A percentile compares a stretch with the other conserved stretches of the same genome.
These are phyloP conservation scores for Pocillopora grandis DNA, from an alignment of 92 coral and sea anemone species.

Conservation along the genomic window DNA sequence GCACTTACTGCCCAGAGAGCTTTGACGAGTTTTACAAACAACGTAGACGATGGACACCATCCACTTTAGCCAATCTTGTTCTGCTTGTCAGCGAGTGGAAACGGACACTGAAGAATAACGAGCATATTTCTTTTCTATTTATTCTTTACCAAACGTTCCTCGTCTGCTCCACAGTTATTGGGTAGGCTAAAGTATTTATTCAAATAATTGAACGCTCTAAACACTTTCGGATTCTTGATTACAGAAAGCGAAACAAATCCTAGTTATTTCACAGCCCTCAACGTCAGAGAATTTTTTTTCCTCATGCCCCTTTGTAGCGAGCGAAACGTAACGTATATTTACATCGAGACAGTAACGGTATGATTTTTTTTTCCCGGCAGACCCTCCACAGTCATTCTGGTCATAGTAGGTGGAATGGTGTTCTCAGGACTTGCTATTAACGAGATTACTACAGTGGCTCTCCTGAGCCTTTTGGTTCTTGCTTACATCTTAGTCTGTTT, in stretches of 20 bases:
- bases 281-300: too few relatives aligned
- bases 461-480: conserved; percentile 20
- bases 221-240: too few relatives aligned
- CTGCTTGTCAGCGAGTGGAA: conserved; percentile 59
- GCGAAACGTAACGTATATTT: too few relatives aligned
- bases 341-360: background rate
- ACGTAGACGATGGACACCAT: conserved; percentile 62
- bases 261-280: too few relatives aligned
- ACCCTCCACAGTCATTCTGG: conserved; percentile 59
- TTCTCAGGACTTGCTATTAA: conserved; percentile 37
- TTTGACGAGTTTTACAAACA: conserved; percentile 74
- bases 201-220: background rate
- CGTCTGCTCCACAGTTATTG: conserved; percentile 55
- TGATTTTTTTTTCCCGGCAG: conserved; percentile 11
- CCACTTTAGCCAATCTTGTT: conserved; percentile 59
- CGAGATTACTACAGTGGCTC: conserved; percentile 35
- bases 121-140: conserved; percentile 44
- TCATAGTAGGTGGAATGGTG: conserved; percentile 56
- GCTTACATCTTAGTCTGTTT: conserved; percentile 45
- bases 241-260: too few relatives aligned
- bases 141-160: conserved; percentile 53
- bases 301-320: background rate
- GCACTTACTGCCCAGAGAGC: conserved; percentile 66
- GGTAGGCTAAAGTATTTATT: conserved; percentile 24
- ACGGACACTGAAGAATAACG: conserved; percentile 36